Evolutionary conservation across 1,140 invertebrate genomes (phyloP).

Genomic region (Wiebesia pumilae): DNA sequence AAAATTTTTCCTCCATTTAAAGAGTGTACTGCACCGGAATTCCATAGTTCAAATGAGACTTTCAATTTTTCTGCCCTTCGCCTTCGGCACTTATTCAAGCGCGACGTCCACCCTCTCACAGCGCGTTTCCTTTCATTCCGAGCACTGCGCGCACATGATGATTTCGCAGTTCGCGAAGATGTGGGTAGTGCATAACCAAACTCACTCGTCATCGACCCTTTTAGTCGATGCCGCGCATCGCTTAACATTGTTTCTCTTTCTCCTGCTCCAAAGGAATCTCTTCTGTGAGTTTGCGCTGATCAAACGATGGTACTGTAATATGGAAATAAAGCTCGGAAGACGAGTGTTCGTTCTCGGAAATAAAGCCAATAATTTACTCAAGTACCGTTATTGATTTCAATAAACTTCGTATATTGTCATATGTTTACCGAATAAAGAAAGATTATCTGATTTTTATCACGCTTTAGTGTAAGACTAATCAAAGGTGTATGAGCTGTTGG

Average conservation of each 20-base stretch:
- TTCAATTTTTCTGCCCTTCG: no score
- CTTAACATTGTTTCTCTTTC: conserved; percentile 13
- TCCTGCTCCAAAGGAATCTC: neutral
- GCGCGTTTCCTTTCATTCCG: neutral
- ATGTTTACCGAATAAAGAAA: no score
- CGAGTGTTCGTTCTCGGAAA: neutral
- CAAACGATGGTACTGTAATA: conserved; percentile 6
- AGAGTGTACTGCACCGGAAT: no score
- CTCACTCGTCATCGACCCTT: conserved; percentile 73
- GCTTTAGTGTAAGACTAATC: no score
- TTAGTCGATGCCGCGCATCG: conserved; percentile 55
- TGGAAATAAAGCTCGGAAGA: neutral
- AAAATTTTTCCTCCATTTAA: no score
- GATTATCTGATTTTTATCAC: no score
- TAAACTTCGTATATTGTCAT: neutral
- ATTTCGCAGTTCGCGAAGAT: conserved; percentile 55
- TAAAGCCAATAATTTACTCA: neutral
- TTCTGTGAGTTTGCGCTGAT: neutral
- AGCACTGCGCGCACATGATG: neutral
- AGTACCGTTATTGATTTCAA: neutral
- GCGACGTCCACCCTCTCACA: neutral
- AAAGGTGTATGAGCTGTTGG: no score
- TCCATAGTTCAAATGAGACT: no score
- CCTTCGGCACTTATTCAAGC: neutral
- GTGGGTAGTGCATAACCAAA: conserved; percentile 69